A percentile compares a stretch with the other conserved stretches of the same genome.
phyloP scores from a whole-genome alignment of 1,140 invertebrate genomes.

The Lerema accius region DNA sequence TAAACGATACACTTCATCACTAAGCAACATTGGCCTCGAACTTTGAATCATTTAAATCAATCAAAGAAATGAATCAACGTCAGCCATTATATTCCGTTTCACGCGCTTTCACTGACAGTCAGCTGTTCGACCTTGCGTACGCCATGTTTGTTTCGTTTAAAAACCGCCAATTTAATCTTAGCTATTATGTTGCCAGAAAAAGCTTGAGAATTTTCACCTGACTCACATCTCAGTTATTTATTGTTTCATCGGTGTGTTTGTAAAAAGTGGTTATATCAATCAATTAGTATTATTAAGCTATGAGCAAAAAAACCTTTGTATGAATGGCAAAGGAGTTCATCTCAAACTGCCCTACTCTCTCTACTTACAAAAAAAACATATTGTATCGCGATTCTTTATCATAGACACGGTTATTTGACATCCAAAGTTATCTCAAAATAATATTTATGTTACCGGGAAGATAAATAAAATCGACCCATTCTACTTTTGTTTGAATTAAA shows the following conservation, averaged over 20 bases:
- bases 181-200: slow-evolving; percentile 7
- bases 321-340: too few relatives aligned
- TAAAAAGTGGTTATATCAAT: too few relatives aligned
- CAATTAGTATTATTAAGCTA: too few relatives aligned
- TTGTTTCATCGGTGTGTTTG: slow-evolving; percentile 5
- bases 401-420: too few relatives aligned
- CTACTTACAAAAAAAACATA: too few relatives aligned
- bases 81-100: slow-evolving; percentile 35
- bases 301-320: too few relatives aligned
- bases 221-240: slow-evolving; percentile 6
- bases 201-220: slow-evolving; percentile 20
- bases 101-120: slow-evolving; percentile 49
- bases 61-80: slow-evolving; percentile 41
- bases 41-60: slow-evolving; percentile 47
- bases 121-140: slow-evolving; percentile 41
- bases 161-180: slow-evolving; percentile 26
- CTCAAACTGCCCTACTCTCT: too few relatives aligned
- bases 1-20: slow-evolving; percentile 32
- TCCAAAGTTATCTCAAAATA: too few relatives aligned
- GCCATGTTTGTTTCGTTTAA: slow-evolving; percentile 41
- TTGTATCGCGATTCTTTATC: too few relatives aligned
- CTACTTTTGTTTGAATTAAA: too few relatives aligned
- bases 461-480: too few relatives aligned
- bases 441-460: too few relatives aligned
- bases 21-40: slow-evolving; percentile 40